Conservation (phyloP, 2,113 vertebrate species). For the Chloebia gouldiae region DNA sequence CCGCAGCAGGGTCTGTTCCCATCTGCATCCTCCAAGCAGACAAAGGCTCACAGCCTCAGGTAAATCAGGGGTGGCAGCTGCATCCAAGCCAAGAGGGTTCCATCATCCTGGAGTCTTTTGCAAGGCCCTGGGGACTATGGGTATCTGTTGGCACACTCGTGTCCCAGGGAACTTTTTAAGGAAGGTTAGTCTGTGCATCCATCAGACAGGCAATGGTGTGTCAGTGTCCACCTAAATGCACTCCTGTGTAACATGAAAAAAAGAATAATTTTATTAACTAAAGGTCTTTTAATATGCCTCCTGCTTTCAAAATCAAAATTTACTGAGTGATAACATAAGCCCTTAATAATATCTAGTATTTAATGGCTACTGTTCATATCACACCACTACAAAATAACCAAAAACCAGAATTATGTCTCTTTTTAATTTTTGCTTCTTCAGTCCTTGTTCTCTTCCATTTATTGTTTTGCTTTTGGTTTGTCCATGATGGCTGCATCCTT, state of each 20-base stretch:
- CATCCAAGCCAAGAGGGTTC: not conserved
- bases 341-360: not conserved
- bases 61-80: not conserved
- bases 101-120: fast-evolving
- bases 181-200: fast-evolving
- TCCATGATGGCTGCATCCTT: not conserved
- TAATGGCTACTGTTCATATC: not conserved
- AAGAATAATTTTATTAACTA: not conserved
- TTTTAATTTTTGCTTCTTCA: not conserved
- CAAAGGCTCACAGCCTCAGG: not conserved
- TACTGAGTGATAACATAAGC: not conserved
- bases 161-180: not conserved
- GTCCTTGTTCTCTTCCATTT: not conserved
- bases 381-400: not conserved
- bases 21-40: not conserved
- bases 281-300: not conserved
- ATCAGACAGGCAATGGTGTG: not conserved
- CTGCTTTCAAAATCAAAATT: not conserved
- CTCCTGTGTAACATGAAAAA: not conserved
- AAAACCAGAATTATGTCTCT: not conserved
- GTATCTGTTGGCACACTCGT: not conserved
- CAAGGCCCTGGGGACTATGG: fast-evolving
- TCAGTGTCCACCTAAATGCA: not conserved
- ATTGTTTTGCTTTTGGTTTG: not conserved
- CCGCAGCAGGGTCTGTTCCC: fast-evolving